These are phyloP conservation scores for Mesembrinibis cayennensis DNA, from an alignment of 2,113 vertebrate species.

Conservation along the genomic window DNA sequence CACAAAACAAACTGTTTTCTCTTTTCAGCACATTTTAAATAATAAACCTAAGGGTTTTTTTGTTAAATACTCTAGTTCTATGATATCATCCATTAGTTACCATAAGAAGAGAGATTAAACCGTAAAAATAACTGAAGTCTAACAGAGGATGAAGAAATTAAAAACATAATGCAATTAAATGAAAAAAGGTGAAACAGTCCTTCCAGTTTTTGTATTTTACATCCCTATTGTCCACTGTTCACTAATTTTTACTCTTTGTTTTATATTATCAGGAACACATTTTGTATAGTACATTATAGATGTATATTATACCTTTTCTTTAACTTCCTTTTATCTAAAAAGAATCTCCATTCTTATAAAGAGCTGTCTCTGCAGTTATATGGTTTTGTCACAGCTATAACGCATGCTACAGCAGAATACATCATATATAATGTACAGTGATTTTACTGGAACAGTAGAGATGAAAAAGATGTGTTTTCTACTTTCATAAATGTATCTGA, in stretches of 20 bases:
- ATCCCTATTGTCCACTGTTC: neutral
- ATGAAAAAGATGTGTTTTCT: neutral
- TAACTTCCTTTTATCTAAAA: neutral
- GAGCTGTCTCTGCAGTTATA: neutral
- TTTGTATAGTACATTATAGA: neutral
- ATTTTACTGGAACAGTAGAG: neutral
- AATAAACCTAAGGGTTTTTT: neutral
- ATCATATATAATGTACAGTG: neutral
- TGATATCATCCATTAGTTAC: neutral
- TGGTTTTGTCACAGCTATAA: neutral
- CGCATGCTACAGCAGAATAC: neutral
- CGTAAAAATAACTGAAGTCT: neutral
- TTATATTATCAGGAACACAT: neutral
- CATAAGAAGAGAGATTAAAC: neutral
- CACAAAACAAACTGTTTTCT: neutral
- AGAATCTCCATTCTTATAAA: neutral
- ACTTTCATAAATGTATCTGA: neutral
- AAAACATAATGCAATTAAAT: neutral
- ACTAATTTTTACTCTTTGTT: neutral
- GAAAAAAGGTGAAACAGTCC: neutral
- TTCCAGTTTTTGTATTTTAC: neutral
- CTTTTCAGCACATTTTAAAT: slow-evolving; percentile 1
- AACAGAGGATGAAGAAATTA: neutral
- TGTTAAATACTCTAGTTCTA: neutral
- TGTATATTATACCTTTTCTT: neutral